Base-by-base conservation (phyloP, 30 jellyfish, hydroid and myxozoan species). In the Clytia hemisphaerica region DNA sequence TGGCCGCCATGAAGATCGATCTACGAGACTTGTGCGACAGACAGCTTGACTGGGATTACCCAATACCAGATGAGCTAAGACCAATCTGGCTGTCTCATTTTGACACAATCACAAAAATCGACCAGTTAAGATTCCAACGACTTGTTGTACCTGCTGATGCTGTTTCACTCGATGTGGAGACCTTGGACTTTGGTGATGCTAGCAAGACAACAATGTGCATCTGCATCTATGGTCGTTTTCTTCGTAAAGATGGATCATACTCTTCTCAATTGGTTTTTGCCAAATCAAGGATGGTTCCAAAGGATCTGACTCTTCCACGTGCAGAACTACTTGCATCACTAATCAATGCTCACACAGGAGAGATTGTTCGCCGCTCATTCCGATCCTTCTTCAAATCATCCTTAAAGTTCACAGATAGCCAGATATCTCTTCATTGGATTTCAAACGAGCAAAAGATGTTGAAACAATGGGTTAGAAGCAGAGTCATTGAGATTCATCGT, bases 391-490 rank as follows among this genome's bases (percentile, higher is more conserved):
- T 49, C 63, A 49, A 49, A 49, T 49, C 14, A 28, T 49, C 63
- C 9, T n/a, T 33, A 6, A 49, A 49, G 63, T 49, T 49, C 25
- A 49, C 63, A 49, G 63, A 49, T 33, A 16, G 63, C 18, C 63
- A 49, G 25, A 49, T 49, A 28, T n/a, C 63, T 6, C 25, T 49
- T n/a, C 63, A 49, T 16, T 49, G 63, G 63, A 49, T 49, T n/a
- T n/a, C 32, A 28, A 49, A 49, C 25, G 63, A 49, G 9, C 32
- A 49, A 16, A 49, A 49, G 63, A 28, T 33, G 19, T 33, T 49
- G 63, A 49, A 49, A 49, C 63, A 49, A 49, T 49, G 63, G 63
- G 63, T 49, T 28, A 49, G 63, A 49, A 49, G 25, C 63, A 28
- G 63, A n/a, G 63, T 49, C 9, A 49, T 49, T 49, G 63, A 49